These are phyloP conservation scores for Spialia ferax DNA, from an alignment of 2,888 invertebrate species.

Conservation along the genomic window DNA sequence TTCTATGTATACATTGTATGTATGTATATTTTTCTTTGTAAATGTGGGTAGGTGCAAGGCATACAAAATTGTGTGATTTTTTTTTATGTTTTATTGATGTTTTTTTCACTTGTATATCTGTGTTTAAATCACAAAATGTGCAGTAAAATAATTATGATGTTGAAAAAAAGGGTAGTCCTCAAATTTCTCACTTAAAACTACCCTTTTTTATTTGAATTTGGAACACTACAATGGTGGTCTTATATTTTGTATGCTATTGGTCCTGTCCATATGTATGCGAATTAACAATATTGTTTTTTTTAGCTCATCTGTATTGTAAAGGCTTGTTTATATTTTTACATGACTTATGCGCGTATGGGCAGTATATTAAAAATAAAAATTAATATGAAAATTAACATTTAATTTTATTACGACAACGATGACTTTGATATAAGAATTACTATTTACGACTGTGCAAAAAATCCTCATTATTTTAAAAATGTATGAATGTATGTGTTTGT, in stretches of 20 bases:
- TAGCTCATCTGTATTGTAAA: slow-evolving; percentile 27
- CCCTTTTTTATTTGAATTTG: not conserved
- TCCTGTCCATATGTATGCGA: slow-evolving; percentile 8
- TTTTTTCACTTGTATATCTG: not conserved
- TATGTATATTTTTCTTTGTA: slow-evolving; percentile 24
- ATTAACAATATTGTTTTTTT: slow-evolving; percentile 22
- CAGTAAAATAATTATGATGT: not conserved
- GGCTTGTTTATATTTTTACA: slow-evolving; percentile 25
- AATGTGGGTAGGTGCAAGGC: slow-evolving; percentile 32
- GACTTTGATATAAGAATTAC: too few species aligned
- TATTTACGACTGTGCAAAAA: too few species aligned
- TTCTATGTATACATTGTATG: slow-evolving; percentile 23
- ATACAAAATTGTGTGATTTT: slow-evolving; percentile 27
- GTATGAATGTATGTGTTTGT: too few species aligned
- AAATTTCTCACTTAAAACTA: not conserved
- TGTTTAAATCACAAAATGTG: not conserved
- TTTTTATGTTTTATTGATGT: not conserved
- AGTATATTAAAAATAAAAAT: slow-evolving; percentile 33
- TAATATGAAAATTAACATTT: not conserved
- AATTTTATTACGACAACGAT: not conserved
- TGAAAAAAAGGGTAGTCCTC: not conserved
- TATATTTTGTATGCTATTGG: slow-evolving; percentile 25
- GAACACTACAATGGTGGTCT: not conserved
- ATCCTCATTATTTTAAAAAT: too few species aligned
- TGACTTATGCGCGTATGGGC: slow-evolving; percentile 25